Evolutionary conservation across 2,113 vertebrate genomes (phyloP), one percentile per base, ranked within the genome.

Genomic region (Otis tarda): DNA sequence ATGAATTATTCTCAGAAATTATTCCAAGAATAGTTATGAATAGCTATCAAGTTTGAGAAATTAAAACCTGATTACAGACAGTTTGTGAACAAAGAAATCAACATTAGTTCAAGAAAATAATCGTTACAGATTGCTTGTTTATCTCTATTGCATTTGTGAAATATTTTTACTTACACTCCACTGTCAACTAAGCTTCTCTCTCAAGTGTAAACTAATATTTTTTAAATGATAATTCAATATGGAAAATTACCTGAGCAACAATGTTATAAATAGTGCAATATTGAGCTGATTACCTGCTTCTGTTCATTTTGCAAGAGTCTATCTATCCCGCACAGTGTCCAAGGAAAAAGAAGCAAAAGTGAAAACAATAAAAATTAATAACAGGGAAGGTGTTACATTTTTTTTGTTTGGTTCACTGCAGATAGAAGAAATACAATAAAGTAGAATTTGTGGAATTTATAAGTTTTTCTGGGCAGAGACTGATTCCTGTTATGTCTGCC

Each of bases 71-170:
- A 84, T 93, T 94, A 67, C 39, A 59, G 37, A 25, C 37, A 33
- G 23, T 80, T 92, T 81, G 60, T 71, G 63, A 95, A 49, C 39
- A 79, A 84, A 81, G 59, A 93, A 61, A 20, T 86, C 27, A 83
- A 92, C 93, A 86, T 92, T 43, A 64, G 52, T 57, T 89, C 83
- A 84, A 75, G 77, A 78, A 89, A 94, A 76, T 87, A 68, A 87
- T 82, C 91, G 19, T 83, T 93, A 39, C 19, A 82, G 45, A 94
- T 92, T 67, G 8, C 18, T 87, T 87, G n/a, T 89, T 88, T 89
- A 37, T 77, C 55, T 65, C 59, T 80, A 1, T 37, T 91, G 25
- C 30, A 49, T 85, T 93, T 84, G 13, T 79, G 70, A 92, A 93
- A 84, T 87, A 69, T 69, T 90, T 87, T 37, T 85, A 55, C 7